Evolutionary conservation across 2,888 invertebrate species (phyloP).

Genomic region (Drosophila pseudotalamancana): DNA sequence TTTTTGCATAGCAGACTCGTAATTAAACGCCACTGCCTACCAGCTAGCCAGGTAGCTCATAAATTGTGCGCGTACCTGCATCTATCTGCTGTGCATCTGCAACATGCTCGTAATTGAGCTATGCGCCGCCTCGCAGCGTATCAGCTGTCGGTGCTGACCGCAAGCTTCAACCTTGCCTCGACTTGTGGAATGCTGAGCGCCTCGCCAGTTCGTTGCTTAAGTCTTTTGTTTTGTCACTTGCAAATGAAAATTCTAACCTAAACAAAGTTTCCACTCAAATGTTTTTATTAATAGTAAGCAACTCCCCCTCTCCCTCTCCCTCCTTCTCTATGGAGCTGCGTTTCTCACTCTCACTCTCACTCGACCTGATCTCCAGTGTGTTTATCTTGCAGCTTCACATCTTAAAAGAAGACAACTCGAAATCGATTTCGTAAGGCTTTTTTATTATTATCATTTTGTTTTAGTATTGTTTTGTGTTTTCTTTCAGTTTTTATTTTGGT

Average conservation of each 20-base stretch:
- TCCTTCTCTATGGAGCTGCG: too few species aligned
- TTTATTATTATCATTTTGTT: slow-evolving; percentile 16
- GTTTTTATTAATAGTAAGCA: slow-evolving; percentile 29
- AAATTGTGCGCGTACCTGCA: slow-evolving; percentile 36
- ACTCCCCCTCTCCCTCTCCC: slow-evolving; percentile 14
- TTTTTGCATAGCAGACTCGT: slow-evolving; percentile 55
- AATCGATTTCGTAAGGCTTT: slow-evolving; percentile 52
- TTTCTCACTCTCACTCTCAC: slow-evolving; percentile 64
- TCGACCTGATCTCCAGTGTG: slow-evolving; percentile 46
- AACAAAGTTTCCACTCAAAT: slow-evolving; percentile 13
- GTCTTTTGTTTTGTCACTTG: slow-evolving; percentile 59
- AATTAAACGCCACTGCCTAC: slow-evolving; percentile 55
- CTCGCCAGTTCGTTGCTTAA: slow-evolving; percentile 65
- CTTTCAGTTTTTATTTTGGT: slow-evolving; percentile 12
- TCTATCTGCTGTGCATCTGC: slow-evolving; percentile 48
- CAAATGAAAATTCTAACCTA: slow-evolving; percentile 59
- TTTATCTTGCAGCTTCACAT: slow-evolving; percentile 68
- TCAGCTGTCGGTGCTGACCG: slow-evolving; percentile 63
- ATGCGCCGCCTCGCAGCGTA: slow-evolving; percentile 30
- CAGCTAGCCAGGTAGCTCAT: slow-evolving; percentile 12
- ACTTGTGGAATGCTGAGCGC: slow-evolving; percentile 44
- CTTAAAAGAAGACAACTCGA: slow-evolving; percentile 40
- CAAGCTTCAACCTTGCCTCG: slow-evolving; percentile 51
- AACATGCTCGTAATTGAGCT: slow-evolving; percentile 26
- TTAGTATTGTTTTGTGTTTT: slow-evolving; percentile 4